Evolutionary conservation across 2,113 vertebrate genomes (phyloP).

Genomic region (Pygathrix nemaeus): DNA sequence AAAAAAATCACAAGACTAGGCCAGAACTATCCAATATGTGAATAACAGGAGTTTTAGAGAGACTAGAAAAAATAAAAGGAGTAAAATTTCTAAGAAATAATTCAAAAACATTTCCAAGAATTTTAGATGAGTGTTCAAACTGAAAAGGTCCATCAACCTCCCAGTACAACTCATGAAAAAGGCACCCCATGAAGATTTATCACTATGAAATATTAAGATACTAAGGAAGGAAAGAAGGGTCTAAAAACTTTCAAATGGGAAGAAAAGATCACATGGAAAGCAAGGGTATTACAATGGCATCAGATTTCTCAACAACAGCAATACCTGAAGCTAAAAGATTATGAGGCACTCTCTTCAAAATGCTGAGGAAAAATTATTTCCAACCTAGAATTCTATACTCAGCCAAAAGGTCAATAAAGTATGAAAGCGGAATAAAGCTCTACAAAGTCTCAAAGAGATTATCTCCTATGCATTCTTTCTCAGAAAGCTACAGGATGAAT

Average conservation of each 20-base stretch:
- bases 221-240: neutral
- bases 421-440: neutral
- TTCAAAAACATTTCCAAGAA: neutral
- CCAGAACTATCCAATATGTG: neutral
- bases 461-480: neutral
- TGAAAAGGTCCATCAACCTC: neutral
- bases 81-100: neutral
- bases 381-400: neutral
- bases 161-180: neutral
- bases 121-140: neutral
- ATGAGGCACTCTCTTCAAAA: neutral
- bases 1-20: neutral
- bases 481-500: neutral
- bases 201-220: conserved; percentile 7
- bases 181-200: neutral
- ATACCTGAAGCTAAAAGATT: neutral
- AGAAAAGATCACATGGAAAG: neutral
- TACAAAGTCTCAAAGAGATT: neutral
- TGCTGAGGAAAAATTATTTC: neutral
- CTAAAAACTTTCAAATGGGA: neutral
- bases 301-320: neutral
- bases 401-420: neutral
- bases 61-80: neutral
- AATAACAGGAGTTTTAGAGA: neutral
- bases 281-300: neutral